A percentile compares a stretch with the other conserved stretches of the same genome.
These are phyloP conservation scores for Enteromius paludinosus DNA, from an alignment of 2,797 vertebrate species.

Conservation along the genomic window DNA sequence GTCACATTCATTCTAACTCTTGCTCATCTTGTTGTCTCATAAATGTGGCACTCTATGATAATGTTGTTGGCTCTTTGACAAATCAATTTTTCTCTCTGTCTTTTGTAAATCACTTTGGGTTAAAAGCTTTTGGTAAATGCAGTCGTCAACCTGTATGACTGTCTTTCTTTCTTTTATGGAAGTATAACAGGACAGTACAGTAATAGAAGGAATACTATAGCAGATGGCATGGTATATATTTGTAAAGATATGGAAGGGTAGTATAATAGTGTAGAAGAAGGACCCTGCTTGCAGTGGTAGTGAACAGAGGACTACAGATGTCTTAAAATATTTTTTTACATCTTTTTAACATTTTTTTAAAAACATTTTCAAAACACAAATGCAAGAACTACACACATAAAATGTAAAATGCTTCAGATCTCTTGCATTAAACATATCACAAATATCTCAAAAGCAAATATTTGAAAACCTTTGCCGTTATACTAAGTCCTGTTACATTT, in stretches of 20 bases:
- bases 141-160: not conserved
- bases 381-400: too few species aligned
- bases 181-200: not conserved
- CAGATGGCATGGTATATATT: not conserved
- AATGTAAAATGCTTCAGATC: too few species aligned
- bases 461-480: too few species aligned
- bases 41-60: not conserved
- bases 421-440: too few species aligned
- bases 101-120: not conserved
- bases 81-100: not conserved
- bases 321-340: not conserved
- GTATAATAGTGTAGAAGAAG: not conserved
- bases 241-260: not conserved
- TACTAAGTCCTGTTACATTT: too few species aligned
- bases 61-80: not conserved
- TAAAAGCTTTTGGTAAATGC: not conserved
- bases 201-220: not conserved
- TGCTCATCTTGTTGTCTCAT: not conserved
- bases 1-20: not conserved
- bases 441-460: too few species aligned
- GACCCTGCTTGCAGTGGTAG: too few species aligned
- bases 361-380: too few species aligned
- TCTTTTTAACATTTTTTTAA: too few species aligned
- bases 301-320: not conserved
- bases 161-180: not conserved